These are phyloP conservation scores for Halesus radiatus DNA, from an alignment of 1,140 invertebrate genomes.

Conservation along the genomic window DNA sequence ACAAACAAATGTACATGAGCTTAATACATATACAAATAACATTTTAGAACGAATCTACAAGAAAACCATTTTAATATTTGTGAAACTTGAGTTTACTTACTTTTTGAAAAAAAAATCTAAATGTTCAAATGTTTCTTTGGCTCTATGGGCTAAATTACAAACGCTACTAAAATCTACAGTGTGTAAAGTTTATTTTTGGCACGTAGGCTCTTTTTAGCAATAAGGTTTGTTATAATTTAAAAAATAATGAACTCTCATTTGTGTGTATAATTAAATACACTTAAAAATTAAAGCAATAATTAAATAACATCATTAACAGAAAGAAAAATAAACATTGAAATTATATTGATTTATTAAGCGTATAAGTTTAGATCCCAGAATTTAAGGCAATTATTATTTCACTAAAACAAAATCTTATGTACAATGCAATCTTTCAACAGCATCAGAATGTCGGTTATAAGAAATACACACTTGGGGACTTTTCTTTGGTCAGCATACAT, in stretches of 20 bases:
- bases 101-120: no score
- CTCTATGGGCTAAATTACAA: no score
- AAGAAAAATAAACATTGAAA: not conserved
- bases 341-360: constrained; percentile 12
- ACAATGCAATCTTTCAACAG: not conserved
- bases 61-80: no score
- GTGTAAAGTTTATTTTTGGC: no score
- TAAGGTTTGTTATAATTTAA: not conserved
- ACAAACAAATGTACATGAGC: no score
- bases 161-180: no score
- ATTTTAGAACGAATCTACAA: no score
- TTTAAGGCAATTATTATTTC: not conserved
- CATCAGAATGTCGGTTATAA: no score
- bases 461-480: not conserved
- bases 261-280: not conserved
- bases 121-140: no score
- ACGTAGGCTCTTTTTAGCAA: no score
- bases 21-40: no score
- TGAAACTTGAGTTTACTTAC: no score
- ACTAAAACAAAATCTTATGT: not conserved
- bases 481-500: constrained; percentile 22
- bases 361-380: constrained; percentile 27
- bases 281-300: not conserved
- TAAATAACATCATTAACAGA: not conserved
- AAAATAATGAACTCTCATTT: not conserved